phyloP scores from a whole-genome alignment of 1,140 invertebrate species.

The Fopius arisanus region DNA sequence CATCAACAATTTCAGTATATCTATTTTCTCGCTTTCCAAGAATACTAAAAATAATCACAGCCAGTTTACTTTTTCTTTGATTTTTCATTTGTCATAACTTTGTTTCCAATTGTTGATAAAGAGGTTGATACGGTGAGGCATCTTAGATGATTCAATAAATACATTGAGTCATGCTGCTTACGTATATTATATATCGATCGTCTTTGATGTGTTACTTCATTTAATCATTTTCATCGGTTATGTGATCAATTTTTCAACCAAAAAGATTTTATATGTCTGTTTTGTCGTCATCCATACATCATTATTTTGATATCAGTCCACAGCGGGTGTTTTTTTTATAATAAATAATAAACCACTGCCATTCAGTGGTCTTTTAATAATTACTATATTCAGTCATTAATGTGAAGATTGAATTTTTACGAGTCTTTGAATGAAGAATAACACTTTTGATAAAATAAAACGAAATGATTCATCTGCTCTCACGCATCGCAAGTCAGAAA shows the following conservation, averaged over 20 bases:
- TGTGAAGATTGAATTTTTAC: neutral
- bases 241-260: neutral
- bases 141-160: neutral
- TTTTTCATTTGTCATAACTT: neutral
- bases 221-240: neutral
- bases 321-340: neutral
- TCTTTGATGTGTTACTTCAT: neutral
- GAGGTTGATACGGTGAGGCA: neutral
- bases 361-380: neutral
- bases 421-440: too few relatives aligned
- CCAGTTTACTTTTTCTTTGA: slow-evolving; percentile 50
- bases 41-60: slow-evolving; percentile 60
- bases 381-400: neutral
- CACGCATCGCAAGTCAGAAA: too few relatives aligned
- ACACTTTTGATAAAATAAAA: too few relatives aligned
- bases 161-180: neutral
- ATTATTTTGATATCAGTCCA: neutral
- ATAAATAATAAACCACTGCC: neutral
- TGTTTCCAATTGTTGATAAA: neutral
- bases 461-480: too few relatives aligned
- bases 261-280: too few relatives aligned
- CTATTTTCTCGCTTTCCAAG: slow-evolving; percentile 21
- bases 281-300: too few relatives aligned
- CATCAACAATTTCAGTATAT: neutral
- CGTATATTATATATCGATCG: neutral